Evolutionary conservation across 2,888 invertebrate genomes (phyloP).

Genomic region (Rugalucina vietnamica): DNA sequence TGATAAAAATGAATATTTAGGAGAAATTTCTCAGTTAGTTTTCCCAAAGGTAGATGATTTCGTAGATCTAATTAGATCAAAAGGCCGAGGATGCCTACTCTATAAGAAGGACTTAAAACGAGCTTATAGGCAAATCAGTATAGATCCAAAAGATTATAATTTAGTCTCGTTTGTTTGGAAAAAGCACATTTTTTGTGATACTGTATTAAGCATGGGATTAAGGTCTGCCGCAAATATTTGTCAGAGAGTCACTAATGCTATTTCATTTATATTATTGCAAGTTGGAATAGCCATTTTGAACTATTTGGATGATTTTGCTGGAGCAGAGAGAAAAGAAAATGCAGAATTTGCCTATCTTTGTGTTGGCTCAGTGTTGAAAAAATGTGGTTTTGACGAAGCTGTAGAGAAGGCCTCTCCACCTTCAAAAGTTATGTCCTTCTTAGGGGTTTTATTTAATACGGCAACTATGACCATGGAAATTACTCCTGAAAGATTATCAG

Average conservation of each 20-base stretch:
- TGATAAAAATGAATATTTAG: too few relatives aligned
- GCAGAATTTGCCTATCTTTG: slow-evolving; percentile 16
- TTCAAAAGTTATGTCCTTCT: slow-evolving; percentile 16
- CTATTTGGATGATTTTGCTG: too few relatives aligned
- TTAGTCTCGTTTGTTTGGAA: too few relatives aligned
- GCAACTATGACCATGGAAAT: slow-evolving; percentile 24
- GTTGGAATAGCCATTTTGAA: slow-evolving; percentile 1
- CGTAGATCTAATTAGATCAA: too few relatives aligned
- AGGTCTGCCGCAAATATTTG: slow-evolving; percentile 23
- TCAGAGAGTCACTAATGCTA: slow-evolving; percentile 26
- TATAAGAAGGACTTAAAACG: too few relatives aligned
- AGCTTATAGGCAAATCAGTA: slow-evolving; percentile 25
- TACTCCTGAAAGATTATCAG: slow-evolving; percentile 12
- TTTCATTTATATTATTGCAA: slow-evolving; percentile 25
- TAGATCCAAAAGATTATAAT: slow-evolving; percentile 12
- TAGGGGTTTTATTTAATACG: slow-evolving; percentile 30
- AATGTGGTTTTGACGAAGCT: too few relatives aligned
- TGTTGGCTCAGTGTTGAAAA: slow-evolving; percentile 24
- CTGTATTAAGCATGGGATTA: slow-evolving; percentile 24
- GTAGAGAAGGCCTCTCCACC: too few relatives aligned
- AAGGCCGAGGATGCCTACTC: too few relatives aligned
- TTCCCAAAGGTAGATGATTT: too few relatives aligned
- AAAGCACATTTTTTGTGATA: slow-evolving; percentile 17
- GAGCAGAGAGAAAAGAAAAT: slow-evolving; percentile 22
- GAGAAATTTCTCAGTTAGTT: too few relatives aligned